These are phyloP conservation scores for Zosterops lateralis DNA, from an alignment of 2,113 vertebrate species.

Conservation along the genomic window DNA sequence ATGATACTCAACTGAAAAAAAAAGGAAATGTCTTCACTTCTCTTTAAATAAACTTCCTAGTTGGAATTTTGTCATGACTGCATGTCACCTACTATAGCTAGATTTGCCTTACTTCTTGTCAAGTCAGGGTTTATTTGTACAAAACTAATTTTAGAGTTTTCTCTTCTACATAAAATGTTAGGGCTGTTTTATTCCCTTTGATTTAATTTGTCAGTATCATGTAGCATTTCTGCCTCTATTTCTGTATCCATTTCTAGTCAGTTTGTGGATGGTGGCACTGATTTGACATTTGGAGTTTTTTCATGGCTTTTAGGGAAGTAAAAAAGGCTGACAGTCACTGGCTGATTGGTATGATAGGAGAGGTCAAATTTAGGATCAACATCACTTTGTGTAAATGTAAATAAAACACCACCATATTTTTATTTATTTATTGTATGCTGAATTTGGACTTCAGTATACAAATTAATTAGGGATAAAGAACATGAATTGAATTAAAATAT, in stretches of 20 bases:
- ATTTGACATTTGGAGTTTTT: background rate
- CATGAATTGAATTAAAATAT: background rate
- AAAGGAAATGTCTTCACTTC: background rate
- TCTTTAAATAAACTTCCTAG: background rate
- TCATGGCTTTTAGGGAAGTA: background rate
- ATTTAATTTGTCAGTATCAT: constrained; percentile 32
- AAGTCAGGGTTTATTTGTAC: constrained; percentile 5
- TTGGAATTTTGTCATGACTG: background rate
- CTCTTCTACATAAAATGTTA: background rate
- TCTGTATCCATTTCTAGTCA: background rate
- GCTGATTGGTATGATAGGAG: background rate
- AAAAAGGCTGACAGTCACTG: background rate
- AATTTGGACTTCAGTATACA: background rate
- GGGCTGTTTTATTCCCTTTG: background rate
- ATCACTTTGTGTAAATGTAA: constrained; percentile 1
- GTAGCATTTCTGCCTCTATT: background rate
- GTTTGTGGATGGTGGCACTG: background rate
- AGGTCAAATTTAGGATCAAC: background rate
- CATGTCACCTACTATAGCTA: background rate
- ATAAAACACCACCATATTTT: background rate
- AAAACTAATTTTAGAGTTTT: constrained; percentile 18
- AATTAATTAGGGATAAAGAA: background rate
- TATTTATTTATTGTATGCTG: background rate
- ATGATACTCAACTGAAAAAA: background rate
- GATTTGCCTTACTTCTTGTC: constrained; percentile 17